Conservation (phyloP, 1,140 invertebrate species). For the Protaetia brevitarsis region DNA sequence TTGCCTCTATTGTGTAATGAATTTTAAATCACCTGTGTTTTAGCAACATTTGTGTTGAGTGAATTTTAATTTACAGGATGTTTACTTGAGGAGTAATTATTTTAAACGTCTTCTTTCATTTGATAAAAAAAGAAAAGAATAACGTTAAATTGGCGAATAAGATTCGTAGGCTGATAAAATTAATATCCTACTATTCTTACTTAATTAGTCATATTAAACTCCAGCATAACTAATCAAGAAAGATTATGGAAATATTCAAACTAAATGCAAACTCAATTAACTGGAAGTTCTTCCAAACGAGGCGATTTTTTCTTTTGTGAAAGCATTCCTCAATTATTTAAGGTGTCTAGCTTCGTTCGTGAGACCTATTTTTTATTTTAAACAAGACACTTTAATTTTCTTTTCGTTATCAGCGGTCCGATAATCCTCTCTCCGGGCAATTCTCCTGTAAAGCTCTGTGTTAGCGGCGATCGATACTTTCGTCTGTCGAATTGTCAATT, state of each 20-base stretch:
- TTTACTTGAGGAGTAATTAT: not conserved
- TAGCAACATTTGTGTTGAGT: not conserved
- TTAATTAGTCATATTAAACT: too few species aligned
- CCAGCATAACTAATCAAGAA: too few species aligned
- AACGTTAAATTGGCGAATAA: too few species aligned
- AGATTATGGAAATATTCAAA: too few species aligned
- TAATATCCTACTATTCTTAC: too few species aligned
- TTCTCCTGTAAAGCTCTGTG: not conserved
- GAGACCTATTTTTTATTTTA: not conserved
- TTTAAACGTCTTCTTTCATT: not conserved
- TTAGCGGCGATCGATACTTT: not conserved
- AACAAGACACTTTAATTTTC: slow-evolving; percentile 7
- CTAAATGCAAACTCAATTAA: not conserved
- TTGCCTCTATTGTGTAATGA: too few species aligned
- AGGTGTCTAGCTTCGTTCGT: not conserved
- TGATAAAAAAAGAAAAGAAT: not conserved
- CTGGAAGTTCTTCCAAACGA: not conserved
- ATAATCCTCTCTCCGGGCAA: not conserved
- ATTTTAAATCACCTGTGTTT: not conserved
- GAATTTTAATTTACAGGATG: not conserved
- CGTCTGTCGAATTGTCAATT: slow-evolving; percentile 11
- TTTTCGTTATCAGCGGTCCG: slow-evolving; percentile 1
- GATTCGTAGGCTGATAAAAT: too few species aligned
- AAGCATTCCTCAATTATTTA: not conserved
- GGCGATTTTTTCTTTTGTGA: not conserved